phyloP scores from a whole-genome alignment of 2,113 vertebrate species.

The Edolisoma coerulescens region DNA sequence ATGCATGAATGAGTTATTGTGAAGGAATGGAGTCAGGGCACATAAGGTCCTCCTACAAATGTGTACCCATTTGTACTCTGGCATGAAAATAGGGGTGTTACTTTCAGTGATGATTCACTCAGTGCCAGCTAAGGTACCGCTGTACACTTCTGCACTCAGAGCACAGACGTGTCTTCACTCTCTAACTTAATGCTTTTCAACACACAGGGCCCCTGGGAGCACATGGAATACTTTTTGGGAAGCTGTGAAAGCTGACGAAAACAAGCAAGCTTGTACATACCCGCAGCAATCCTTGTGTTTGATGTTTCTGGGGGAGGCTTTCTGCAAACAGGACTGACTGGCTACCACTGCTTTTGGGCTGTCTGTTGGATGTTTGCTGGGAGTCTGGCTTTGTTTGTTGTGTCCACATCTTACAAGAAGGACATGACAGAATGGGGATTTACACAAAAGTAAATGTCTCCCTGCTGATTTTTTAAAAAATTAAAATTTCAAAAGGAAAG shows the following conservation, averaged over 20 bases:
- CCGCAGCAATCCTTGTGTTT: not conserved
- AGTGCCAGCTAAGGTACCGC: not conserved
- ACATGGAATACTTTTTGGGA: not conserved
- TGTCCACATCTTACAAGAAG: accelerated
- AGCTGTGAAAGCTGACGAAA: not conserved
- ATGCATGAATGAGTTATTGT: not conserved
- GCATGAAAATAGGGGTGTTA: not conserved
- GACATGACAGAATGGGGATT: not conserved
- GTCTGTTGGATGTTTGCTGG: not conserved
- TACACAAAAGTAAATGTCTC: not conserved
- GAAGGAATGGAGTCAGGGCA: not conserved
- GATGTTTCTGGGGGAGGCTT: not conserved
- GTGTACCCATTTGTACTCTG: not conserved
- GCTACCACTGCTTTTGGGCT: not conserved
- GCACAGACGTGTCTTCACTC: not conserved
- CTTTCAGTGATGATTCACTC: not conserved
- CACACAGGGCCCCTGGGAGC: not conserved
- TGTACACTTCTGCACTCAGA: not conserved
- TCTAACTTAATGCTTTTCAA: not conserved
- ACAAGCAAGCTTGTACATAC: not conserved
- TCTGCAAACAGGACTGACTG: not conserved
- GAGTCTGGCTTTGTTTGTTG: not conserved
- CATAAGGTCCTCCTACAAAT: not conserved
- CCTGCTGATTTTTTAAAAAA: not conserved
- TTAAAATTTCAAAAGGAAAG: not conserved